Evolutionary conservation across 2,888 invertebrate genomes (phyloP), one percentile per base, ranked within the genome.

Genomic region (Cataglyphis albicans): DNA sequence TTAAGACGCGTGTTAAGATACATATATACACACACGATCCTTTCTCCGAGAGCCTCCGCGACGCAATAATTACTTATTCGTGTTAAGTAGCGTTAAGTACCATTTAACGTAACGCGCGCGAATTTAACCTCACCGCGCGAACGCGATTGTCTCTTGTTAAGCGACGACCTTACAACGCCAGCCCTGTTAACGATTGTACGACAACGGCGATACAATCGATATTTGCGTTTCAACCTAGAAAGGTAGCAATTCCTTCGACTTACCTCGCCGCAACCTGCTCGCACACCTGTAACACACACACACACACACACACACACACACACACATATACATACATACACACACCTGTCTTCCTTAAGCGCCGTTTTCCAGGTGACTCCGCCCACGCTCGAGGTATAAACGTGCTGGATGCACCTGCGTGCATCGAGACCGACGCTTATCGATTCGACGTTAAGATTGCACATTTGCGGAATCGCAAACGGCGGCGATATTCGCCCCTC

Each of bases 161-260:
- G 29, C 75, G 57, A 21, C 57, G 35, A 70, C 21, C 29, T 57
- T 32, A 32, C 74, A 74, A 82, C 29, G 64, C 67, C 25, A 25
- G 25, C 25, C 80, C 70, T 83, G 86, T 84, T 84, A 89, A 87
- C 84, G 85, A 84, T 90, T 89, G 90, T 86, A 84, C 35, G 65
- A 55, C 82, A 65, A 82, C 82, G 86, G 86, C 70, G 88, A 91
- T 92, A 92, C 90, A 91, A 88, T 90, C 90, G 87, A 89, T 80
- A 85, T 87, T 48, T 70, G 32, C 67, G 44, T 70, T 78, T 59
- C 41, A 41, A 41, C 65, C 89, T 86, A 38, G 67, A 65, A 65
- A 38, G 38, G 38, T 25, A 32, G 59, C 70, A n/a, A 86, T 83
- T 84, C 64, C 35, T 73, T 70, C 82, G 84, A 38, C 57, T 72